Conservation (phyloP, 2,888 invertebrate species). For the Glomeris marginata region DNA sequence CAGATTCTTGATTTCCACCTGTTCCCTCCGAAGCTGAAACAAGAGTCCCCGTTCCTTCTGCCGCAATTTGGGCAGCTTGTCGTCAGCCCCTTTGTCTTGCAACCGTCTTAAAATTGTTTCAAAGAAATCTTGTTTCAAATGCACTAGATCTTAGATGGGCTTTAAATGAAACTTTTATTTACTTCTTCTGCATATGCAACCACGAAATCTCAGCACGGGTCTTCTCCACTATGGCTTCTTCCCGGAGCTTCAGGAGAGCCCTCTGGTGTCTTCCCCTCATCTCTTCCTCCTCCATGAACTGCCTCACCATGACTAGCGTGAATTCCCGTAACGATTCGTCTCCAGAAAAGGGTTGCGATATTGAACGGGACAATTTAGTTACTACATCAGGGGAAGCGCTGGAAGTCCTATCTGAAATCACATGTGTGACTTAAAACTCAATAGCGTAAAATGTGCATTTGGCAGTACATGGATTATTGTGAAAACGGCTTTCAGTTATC, state of each 20-base stretch:
- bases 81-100: conserved; percentile 37
- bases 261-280: conserved; percentile 47
- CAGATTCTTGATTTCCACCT: conserved; percentile 46
- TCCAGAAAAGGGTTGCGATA: conserved; percentile 12
- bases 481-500: no score
- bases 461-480: no score
- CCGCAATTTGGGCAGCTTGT: conserved; percentile 42
- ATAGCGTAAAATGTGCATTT: no score
- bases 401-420: no score
- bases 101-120: no score
- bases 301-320: conserved; percentile 29
- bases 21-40: conserved; percentile 48
- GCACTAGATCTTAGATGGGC: no score
- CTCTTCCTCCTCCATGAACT: conserved; percentile 47
- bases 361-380: no score
- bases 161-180: conserved; percentile 11
- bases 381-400: no score
- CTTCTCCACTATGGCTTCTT: conserved; percentile 48
- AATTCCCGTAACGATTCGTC: conserved; percentile 30
- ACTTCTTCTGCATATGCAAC: conserved; percentile 49
- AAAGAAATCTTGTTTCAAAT: no score
- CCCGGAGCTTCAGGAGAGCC: conserved; percentile 46
- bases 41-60: conserved; percentile 52
- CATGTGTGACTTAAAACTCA: no score
- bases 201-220: conserved; percentile 47